Percentiles rank a stretch among this genome's conserved stretches.
Evolutionary conservation across 2,888 invertebrate genomes (phyloP).

Genomic region (Dilophus febrilis): DNA sequence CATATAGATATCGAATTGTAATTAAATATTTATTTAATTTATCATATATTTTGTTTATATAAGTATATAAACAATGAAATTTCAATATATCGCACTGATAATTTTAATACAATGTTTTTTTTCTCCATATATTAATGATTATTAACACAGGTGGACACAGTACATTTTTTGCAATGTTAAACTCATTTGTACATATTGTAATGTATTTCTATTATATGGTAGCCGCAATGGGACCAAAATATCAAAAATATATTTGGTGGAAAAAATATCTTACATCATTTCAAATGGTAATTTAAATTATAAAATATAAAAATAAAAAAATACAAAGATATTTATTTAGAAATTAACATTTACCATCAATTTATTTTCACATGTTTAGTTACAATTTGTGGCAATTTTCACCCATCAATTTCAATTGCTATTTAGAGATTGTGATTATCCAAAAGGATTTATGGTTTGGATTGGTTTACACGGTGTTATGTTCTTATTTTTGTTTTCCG

Average conservation of each 20-base stretch:
- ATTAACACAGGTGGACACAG: constrained; percentile 97
- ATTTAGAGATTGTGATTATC: constrained; percentile 83
- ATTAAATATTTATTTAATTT: no score
- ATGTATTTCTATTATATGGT: constrained; percentile 98
- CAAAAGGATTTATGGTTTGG: constrained; percentile 80
- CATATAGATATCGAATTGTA: no score
- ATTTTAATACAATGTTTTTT: no score
- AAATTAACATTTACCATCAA: neutral
- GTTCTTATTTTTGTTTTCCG: constrained; percentile 85
- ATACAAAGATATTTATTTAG: constrained; percentile 1
- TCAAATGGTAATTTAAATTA: constrained; percentile 60
- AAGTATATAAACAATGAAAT: no score
- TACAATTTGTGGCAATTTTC: constrained; percentile 86
- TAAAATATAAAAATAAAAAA: constrained; percentile 1
- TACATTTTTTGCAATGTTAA: constrained; percentile 86
- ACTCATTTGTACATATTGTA: constrained; percentile 88
- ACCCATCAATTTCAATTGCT: constrained; percentile 80
- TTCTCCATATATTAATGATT: no score
- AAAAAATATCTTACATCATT: constrained; percentile 88
- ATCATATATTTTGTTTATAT: no score
- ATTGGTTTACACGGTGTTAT: constrained; percentile 87
- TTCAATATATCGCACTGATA: no score
- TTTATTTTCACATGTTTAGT: constrained; percentile 34
- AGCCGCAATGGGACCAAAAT: constrained; percentile 82
- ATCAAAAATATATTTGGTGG: constrained; percentile 94